Evolutionary conservation across 1,140 invertebrate species (phyloP).

Genomic region (Phocides pigmalion): DNA sequence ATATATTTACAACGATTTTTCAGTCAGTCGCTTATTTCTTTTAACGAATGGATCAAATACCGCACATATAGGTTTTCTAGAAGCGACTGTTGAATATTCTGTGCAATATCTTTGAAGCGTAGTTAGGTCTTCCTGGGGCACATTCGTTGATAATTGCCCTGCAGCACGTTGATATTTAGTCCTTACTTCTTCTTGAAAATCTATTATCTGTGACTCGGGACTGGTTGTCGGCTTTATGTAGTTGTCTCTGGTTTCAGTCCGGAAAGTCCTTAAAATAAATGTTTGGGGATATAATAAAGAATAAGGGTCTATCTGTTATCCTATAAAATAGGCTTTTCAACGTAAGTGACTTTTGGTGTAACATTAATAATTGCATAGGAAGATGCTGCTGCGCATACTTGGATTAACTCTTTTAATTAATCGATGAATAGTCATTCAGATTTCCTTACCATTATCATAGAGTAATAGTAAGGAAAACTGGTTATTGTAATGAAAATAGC

Average conservation of each 20-base stretch:
- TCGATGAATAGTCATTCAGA: no score
- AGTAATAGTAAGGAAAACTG: no score
- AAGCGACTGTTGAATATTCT: constrained; percentile 55
- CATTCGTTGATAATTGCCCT: constrained; percentile 52
- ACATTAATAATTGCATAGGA: no score
- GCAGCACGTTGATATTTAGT: constrained; percentile 45
- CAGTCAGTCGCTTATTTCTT: constrained; percentile 57
- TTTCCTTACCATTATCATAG: no score
- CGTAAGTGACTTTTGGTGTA: no score
- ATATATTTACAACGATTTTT: constrained; percentile 16
- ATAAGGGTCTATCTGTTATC: no score
- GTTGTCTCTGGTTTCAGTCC: constrained; percentile 67
- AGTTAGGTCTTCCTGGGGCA: constrained; percentile 43
- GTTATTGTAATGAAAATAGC: no score
- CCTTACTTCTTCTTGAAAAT: constrained; percentile 56
- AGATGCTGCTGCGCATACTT: no score
- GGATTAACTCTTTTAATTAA: no score
- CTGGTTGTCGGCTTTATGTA: constrained; percentile 44
- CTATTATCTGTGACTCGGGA: constrained; percentile 48
- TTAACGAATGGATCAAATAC: constrained; percentile 54
- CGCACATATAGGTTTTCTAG: constrained; percentile 57
- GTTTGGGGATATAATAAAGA: no score
- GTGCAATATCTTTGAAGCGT: constrained; percentile 47
- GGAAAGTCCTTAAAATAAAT: constrained; percentile 60
- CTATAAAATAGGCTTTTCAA: no score